phyloP scores from a whole-genome alignment of 92 coral and sea anemone species.

The Epizoanthus rinbou region DNA sequence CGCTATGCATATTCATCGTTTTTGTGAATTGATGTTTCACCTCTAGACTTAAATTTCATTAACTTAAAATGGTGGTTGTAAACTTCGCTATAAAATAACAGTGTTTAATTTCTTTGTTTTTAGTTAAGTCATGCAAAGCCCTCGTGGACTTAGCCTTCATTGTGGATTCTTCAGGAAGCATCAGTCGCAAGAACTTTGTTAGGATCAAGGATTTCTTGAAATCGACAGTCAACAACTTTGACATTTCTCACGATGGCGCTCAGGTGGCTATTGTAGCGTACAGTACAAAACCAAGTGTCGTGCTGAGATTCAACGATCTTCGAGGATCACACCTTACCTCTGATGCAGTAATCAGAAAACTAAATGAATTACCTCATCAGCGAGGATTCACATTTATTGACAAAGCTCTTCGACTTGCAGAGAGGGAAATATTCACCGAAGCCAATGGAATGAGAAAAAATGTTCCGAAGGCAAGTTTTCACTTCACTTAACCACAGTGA shows the following conservation, averaged over 20 bases:
- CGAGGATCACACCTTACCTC: conserved; percentile 1
- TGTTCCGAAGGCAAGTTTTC: conserved; percentile 15
- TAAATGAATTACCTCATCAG: conserved; percentile 19
- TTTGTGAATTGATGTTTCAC: too few relatives aligned
- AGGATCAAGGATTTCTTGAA: conserved; percentile 20
- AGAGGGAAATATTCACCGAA: conserved; percentile 9
- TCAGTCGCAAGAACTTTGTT: conserved; percentile 32
- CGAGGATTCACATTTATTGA: conserved; percentile 32
- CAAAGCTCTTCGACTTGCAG: conserved; percentile 34
- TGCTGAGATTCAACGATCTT: conserved; percentile 24
- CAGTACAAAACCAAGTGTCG: conserved; percentile 9
- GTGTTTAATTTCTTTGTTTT: background rate
- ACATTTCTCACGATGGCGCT: background rate
- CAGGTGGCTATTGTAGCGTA: conserved; percentile 26
- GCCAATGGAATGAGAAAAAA: conserved; percentile 33
- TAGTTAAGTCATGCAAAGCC: conserved; percentile 21
- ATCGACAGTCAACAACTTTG: conserved; percentile 28
- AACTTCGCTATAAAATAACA: background rate
- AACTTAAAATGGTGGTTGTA: background rate
- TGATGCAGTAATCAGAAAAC: conserved; percentile 15
- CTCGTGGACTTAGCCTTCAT: conserved; percentile 7
- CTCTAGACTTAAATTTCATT: too few relatives aligned
- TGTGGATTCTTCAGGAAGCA: conserved; percentile 34
- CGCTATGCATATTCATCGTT: too few relatives aligned
- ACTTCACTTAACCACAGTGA: too few relatives aligned